These are phyloP conservation scores for Eciton burchellii DNA, from an alignment of 1,140 invertebrate genomes.

Conservation along the genomic window DNA sequence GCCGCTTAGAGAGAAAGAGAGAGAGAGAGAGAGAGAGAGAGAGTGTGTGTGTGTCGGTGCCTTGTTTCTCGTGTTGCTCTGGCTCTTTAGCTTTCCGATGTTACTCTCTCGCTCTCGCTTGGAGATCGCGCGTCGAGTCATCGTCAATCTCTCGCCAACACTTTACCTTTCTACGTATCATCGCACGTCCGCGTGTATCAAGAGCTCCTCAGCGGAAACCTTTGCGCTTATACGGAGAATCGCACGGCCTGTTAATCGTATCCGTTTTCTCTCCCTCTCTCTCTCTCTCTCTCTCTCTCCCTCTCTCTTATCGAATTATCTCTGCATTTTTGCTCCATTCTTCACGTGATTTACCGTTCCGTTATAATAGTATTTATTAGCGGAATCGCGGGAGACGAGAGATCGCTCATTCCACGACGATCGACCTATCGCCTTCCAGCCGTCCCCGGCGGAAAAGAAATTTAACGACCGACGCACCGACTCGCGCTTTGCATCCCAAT, in stretches of 20 bases:
- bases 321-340: not conserved
- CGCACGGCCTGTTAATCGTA: not conserved
- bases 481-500: constrained; percentile 56
- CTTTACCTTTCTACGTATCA: constrained; percentile 38
- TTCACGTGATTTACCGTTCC: not conserved
- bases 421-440: constrained; percentile 1
- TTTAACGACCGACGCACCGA: constrained; percentile 46
- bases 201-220: not conserved
- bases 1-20: constrained; percentile 61
- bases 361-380: not conserved
- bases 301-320: not conserved
- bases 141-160: constrained; percentile 25
- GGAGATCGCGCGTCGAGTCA: constrained; percentile 22
- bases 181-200: not conserved
- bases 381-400: not conserved
- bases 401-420: constrained; percentile 1
- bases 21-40: constrained; percentile 17
- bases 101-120: constrained; percentile 30
- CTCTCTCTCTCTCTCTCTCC: too few species aligned
- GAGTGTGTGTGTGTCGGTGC: constrained; percentile 55
- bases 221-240: constrained; percentile 17
- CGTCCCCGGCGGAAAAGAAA: constrained; percentile 45
- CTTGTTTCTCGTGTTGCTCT: constrained; percentile 76
- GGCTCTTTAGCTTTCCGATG: constrained; percentile 59
- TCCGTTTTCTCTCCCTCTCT: too few species aligned